Evolutionary conservation across 92 coral and sea anemone species (phyloP).

Genomic region (Nematostella vectensis): DNA sequence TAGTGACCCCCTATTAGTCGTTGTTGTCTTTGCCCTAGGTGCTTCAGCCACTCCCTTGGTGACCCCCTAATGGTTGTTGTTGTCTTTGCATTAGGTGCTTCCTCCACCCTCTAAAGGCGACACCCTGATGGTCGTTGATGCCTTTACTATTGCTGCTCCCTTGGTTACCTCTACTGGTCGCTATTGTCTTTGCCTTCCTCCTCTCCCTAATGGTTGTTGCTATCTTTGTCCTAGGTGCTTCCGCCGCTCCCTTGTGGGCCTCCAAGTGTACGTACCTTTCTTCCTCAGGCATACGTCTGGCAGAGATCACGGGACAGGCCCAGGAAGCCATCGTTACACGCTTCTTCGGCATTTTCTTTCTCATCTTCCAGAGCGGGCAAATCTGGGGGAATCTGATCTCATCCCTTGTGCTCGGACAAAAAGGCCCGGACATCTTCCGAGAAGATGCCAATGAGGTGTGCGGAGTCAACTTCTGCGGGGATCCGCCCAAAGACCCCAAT

Average conservation of each 20-base stretch:
- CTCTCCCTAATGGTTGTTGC: background rate
- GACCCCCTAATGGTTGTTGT: too few relatives aligned
- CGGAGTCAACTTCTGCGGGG: constrained; percentile 54
- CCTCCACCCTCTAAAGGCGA: too few relatives aligned
- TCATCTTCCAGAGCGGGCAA: constrained; percentile 67
- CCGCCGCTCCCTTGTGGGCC: constrained; percentile 80
- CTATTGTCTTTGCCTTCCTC: too few relatives aligned
- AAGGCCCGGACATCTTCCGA: constrained; percentile 33
- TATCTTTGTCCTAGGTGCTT: constrained; percentile 32
- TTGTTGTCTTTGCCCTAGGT: too few relatives aligned
- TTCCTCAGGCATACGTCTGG: constrained; percentile 57
- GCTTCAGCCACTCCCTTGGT: too few relatives aligned
- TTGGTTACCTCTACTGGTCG: too few relatives aligned
- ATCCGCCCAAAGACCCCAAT: constrained; percentile 19
- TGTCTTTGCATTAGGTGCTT: too few relatives aligned
- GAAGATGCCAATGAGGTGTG: constrained; percentile 52
- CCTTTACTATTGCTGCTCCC: too few relatives aligned
- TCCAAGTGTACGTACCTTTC: constrained; percentile 76
- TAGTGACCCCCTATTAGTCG: too few relatives aligned
- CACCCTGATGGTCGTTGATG: too few relatives aligned
- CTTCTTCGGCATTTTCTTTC: constrained; percentile 62
- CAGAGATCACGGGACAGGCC: constrained; percentile 37
- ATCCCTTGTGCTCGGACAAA: constrained; percentile 50
- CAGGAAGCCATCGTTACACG: constrained; percentile 66
- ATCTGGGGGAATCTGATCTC: constrained; percentile 76